phyloP scores from a whole-genome alignment of 2,797 vertebrate genomes.

The Graptemys geographica region DNA sequence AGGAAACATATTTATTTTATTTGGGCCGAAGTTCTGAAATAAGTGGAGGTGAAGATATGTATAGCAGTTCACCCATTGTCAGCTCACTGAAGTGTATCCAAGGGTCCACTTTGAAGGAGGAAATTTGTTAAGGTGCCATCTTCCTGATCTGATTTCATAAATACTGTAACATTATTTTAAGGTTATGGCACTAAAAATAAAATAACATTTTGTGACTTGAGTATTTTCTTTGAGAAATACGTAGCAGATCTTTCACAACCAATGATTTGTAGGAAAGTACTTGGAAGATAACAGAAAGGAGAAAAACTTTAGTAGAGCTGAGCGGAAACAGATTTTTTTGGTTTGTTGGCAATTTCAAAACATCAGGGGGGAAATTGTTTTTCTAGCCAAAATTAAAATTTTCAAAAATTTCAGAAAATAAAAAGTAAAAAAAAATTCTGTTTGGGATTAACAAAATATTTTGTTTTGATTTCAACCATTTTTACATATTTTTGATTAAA shows the following conservation, averaged over 20 bases:
- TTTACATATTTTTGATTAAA: neutral
- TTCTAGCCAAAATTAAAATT: neutral
- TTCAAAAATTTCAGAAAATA: neutral
- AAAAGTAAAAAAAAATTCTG: neutral
- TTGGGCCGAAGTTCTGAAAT: neutral
- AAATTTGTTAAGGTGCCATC: neutral
- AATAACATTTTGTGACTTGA: neutral
- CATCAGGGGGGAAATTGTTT: neutral
- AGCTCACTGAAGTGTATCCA: neutral
- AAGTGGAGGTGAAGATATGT: neutral
- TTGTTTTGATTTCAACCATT: neutral
- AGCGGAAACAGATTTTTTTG: neutral
- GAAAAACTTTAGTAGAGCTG: neutral
- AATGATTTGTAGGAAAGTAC: neutral
- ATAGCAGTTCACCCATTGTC: neutral
- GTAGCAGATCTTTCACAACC: neutral
- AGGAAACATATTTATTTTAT: neutral
- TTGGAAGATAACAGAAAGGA: neutral
- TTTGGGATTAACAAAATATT: neutral
- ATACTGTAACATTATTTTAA: neutral
- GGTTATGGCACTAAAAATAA: neutral
- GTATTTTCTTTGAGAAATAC: neutral
- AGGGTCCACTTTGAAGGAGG: neutral
- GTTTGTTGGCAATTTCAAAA: neutral
- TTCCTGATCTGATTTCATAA: neutral